Conservation (phyloP, 2,113 vertebrate genomes). For the Ochotona curzoniae region DNA sequence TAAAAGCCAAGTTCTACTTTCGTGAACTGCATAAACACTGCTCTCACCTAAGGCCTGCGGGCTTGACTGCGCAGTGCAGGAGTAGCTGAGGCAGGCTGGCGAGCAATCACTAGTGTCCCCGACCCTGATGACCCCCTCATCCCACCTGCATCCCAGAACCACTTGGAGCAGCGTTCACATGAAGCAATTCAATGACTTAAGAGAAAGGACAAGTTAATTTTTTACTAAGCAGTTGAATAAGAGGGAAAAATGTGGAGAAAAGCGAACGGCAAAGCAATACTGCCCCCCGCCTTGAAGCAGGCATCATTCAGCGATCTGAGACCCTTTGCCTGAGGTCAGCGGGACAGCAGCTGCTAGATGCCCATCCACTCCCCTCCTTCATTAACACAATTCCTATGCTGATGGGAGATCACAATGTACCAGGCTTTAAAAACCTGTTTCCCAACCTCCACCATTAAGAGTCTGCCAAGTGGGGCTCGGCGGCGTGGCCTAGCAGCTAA, state of each 20-base stretch:
- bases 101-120: rapidly evolving
- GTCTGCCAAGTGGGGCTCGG: too few relatives aligned
- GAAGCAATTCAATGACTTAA: not conserved
- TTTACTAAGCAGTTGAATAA: not conserved
- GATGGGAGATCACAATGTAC: not conserved
- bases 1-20: not conserved
- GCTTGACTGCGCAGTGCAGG: rapidly evolving
- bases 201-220: not conserved
- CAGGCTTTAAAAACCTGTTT: not conserved
- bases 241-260: not conserved
- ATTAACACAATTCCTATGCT: not conserved
- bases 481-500: too few relatives aligned
- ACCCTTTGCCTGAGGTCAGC: rapidly evolving
- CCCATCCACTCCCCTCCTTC: rapidly evolving
- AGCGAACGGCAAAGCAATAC: not conserved
- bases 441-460: not conserved
- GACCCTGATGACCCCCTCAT: rapidly evolving
- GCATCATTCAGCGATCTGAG: rapidly evolving
- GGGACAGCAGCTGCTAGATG: not conserved
- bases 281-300: too few relatives aligned
- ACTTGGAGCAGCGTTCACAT: not conserved
- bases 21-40: not conserved
- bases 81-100: not conserved
- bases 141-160: rapidly evolving
- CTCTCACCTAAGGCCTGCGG: not conserved